Base-by-base conservation (phyloP, 2,113 vertebrate genomes). In the Origma solitaria region DNA sequence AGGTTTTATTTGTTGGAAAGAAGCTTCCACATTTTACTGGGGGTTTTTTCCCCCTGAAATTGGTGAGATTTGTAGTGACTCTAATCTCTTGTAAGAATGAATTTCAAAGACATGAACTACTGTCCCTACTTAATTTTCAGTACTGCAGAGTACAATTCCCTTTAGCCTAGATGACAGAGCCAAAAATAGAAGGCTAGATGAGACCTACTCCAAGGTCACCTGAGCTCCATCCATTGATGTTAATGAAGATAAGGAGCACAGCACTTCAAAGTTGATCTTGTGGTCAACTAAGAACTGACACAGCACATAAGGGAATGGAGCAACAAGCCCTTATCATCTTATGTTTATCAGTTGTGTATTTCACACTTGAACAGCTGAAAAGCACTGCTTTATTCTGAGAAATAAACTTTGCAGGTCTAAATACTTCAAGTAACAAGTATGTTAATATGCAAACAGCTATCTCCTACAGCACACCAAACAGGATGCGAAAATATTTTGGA, bases 151-250 rank as follows among this genome's bases (percentile, higher is more conserved):
- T 38, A 82, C 75, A 88, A 56, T 57, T 88, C 50, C 50, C 54
- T 44, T 66, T 62, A 96, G 58, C 76, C 44, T 72, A 50, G 77
- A 88, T 40, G 45, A 86, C 79, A 88, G 50, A 93, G 65, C 35
- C 82, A 81, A 86, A 94, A 93, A 94, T 83, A 96, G 90, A 88
- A 45, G 21, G 66, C 73, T 73, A 93, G 42, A 80, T 88, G 64
- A 93, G 86, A 95, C 45, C 40, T 69, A 24, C 42, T 76, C 57
- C 79, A 95, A 76, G 88, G 95, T 96, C 95, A 96, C n/a, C 62
- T 72, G 92, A 95, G 92, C 94, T 95, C 75, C 0, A 0, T 35
- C 70, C 68, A 54, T 45, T 56, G 92, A 94, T 2, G 9, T 50
- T 66, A 61, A 64, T 37, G 33, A 86, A 86, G 90, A 96, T 95